These are phyloP conservation scores for Cololabis saira DNA, from an alignment of 2,113 vertebrate species.

Conservation along the genomic window DNA sequence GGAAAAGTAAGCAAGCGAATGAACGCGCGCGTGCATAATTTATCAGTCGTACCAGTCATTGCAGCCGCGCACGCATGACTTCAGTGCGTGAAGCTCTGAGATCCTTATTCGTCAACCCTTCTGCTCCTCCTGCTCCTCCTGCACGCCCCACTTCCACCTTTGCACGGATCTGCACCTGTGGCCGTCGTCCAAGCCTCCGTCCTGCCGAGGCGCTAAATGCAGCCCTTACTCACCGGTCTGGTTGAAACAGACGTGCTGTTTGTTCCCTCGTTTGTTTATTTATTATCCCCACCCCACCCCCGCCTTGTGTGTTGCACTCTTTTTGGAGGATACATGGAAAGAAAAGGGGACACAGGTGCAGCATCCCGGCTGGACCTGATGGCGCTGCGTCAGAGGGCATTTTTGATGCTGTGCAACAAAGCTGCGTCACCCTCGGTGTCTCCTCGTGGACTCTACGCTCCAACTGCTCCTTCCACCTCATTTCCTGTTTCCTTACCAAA, in stretches of 20 bases:
- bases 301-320: conserved; percentile 15
- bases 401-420: conserved; percentile 6
- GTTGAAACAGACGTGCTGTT: conserved; percentile 10
- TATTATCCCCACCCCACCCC: conserved; percentile 1
- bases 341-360: conserved; percentile 41
- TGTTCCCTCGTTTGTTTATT: neutral
- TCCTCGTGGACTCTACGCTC: neutral
- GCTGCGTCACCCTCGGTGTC: neutral
- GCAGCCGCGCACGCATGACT: neutral
- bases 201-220: conserved; percentile 12
- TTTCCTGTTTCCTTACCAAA: too few species aligned
- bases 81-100: neutral
- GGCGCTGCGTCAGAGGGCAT: conserved; percentile 4
- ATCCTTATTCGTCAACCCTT: conserved; percentile 2
- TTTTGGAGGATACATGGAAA: conserved; percentile 3
- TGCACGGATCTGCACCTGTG: conserved; percentile 22
- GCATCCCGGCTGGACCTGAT: conserved; percentile 38
- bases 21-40: conserved; percentile 45
- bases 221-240: conserved; percentile 10
- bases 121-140: neutral
- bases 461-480: too few species aligned
- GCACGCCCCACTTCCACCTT: neutral
- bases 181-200: conserved; percentile 16
- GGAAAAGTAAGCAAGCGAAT: conserved; percentile 26
- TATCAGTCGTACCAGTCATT: conserved; percentile 29